Evolutionary conservation across 1,140 invertebrate species (phyloP).

Genomic region (Drosophila subpulchrella): DNA sequence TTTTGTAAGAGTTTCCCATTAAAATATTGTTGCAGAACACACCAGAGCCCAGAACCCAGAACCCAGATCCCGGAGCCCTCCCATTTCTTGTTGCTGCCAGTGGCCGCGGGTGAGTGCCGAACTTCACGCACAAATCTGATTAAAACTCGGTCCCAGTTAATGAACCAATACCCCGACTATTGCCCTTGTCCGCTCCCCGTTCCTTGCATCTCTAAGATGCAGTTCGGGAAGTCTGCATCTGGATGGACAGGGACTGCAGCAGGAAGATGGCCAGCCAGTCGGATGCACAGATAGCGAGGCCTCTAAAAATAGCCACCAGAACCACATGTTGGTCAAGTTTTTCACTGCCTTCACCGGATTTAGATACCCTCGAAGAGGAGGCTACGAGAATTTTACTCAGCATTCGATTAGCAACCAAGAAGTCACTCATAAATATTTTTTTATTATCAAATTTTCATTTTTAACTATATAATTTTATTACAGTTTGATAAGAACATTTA

Average conservation of each 20-base stretch:
- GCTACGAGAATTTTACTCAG: not conserved
- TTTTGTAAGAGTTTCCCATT: constrained; percentile 38
- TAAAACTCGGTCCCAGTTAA: constrained; percentile 64
- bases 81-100: constrained; percentile 58
- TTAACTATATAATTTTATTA: too few relatives aligned
- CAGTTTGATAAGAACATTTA: too few relatives aligned
- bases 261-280: constrained; percentile 22
- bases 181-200: constrained; percentile 19
- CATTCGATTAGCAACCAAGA: not conserved
- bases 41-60: not conserved
- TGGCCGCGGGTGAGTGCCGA: constrained; percentile 39
- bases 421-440: not conserved
- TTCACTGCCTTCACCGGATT: constrained; percentile 3
- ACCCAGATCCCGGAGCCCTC: constrained; percentile 24
- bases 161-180: constrained; percentile 53
- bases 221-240: constrained; percentile 5
- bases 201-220: not conserved
- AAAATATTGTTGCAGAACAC: constrained; percentile 34
- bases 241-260: constrained; percentile 42
- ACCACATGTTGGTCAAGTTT: constrained; percentile 77
- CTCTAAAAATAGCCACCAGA: constrained; percentile 70
- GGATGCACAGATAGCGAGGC: constrained; percentile 38
- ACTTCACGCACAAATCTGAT: constrained; percentile 79
- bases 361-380: not conserved
- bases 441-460: too few relatives aligned